These are phyloP conservation scores for Babylonia areolata DNA, from an alignment of 1,140 invertebrate genomes.

Conservation along the genomic window DNA sequence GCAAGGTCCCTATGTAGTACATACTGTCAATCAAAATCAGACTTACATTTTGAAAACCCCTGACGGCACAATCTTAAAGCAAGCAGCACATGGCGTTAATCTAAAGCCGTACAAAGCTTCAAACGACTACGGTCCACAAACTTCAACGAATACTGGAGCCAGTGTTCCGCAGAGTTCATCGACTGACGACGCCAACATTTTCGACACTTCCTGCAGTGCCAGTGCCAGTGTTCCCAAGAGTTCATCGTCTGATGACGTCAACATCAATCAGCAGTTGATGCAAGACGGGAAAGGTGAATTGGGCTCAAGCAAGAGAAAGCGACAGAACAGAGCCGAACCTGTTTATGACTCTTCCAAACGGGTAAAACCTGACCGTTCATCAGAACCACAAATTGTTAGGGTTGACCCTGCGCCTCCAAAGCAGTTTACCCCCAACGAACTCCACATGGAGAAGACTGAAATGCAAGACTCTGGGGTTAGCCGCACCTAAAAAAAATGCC, in stretches of 20 bases:
- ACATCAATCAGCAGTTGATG: too few species aligned
- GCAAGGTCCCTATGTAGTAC: conserved; percentile 15
- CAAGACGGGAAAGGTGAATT: too few species aligned
- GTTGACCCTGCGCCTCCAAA: neutral
- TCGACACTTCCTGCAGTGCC: conserved; percentile 3
- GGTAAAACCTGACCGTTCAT: too few species aligned
- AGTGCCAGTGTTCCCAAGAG: too few species aligned
- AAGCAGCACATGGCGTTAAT: conserved; percentile 16
- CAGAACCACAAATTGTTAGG: conserved; percentile 4
- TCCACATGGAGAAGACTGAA: too few species aligned
- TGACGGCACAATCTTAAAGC: conserved; percentile 19
- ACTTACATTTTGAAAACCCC: conserved; percentile 20
- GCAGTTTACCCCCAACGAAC: too few species aligned
- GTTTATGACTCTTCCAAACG: too few species aligned
- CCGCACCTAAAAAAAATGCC: too few species aligned
- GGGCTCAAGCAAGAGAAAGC: too few species aligned
- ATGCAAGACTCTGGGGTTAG: too few species aligned
- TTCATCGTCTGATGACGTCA: too few species aligned
- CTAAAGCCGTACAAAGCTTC: conserved; percentile 19
- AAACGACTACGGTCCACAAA: conserved; percentile 19
- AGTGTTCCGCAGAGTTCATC: conserved; percentile 17
- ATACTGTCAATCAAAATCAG: conserved; percentile 18
- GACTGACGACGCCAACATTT: conserved; percentile 11
- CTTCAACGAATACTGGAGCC: conserved; percentile 19
- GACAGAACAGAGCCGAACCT: neutral